Evolutionary conservation across 2,113 vertebrate genomes (phyloP), one percentile per base, ranked within the genome.

Genomic region (Martes martes): DNA sequence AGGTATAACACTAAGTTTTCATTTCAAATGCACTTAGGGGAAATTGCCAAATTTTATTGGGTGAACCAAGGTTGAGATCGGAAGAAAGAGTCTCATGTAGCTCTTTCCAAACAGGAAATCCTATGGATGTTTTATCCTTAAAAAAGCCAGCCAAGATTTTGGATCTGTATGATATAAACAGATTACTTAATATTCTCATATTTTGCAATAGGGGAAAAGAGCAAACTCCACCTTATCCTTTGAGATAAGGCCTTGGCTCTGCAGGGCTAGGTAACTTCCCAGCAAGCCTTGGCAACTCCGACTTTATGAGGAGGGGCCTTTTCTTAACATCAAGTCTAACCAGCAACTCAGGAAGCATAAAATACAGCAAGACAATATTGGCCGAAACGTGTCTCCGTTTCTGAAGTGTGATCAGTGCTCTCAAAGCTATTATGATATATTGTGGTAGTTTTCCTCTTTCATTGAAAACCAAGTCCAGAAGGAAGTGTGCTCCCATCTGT

Each of bases 211-310:
- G 98, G 98, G 99, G 98, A 98, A 98, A 98, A 98, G 98, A 96
- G 94, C 96, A 98, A 98, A 98, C 98, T 98, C 98, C 98, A 99
- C 99, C 99, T 99, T 98, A 98, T 99, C 98, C 98, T 98, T 96
- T 81, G 94, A 99, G 99, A 99, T 99, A 99, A 99, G 98, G 96
- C 97, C 96, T 98, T 98, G 98, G 98, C 98, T 98, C 93, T 74
- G n/a, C 1, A 0, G 92, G 93, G 10, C 67, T 95, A 95, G 97
- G 8, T 97, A 87, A 98, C 98, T 98, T 98, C 98, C 98, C 86
- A 31, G 0, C 1, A 93, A 89, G 96, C 97, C 0, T 28, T 97
- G 97, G 97, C 97, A 45, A 3, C 89, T 93, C 93, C 89, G 90
- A 76, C 89, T 94, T 84, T 1, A 0, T 1, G 16, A 45, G 96